These are phyloP conservation scores for Araneus ventricosus DNA, from an alignment of 1,140 invertebrate species.

Conservation along the genomic window DNA sequence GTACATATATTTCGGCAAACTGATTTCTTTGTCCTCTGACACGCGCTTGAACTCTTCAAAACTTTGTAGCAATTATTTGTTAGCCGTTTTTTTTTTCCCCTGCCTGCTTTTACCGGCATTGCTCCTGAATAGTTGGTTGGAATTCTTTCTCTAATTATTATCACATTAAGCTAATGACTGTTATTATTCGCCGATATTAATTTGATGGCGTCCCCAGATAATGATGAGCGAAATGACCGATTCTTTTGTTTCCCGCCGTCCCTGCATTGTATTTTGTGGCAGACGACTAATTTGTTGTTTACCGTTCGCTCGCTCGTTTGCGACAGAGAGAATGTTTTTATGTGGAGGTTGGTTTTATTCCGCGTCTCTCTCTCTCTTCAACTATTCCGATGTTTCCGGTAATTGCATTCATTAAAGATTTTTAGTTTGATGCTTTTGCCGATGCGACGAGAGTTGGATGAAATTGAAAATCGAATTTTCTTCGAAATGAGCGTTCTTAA, in stretches of 20 bases:
- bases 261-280: slow-evolving; percentile 26
- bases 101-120: not conserved
- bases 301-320: slow-evolving; percentile 30
- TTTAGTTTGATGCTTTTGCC: not conserved
- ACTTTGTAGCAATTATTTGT: slow-evolving; percentile 53
- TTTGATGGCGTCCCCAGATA: slow-evolving; percentile 57
- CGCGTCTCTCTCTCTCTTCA: not conserved
- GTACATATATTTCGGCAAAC: not conserved
- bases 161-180: slow-evolving; percentile 70
- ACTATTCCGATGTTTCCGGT: not conserved
- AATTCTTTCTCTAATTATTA: slow-evolving; percentile 67
- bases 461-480: not conserved
- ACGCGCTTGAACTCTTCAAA: slow-evolving; percentile 15
- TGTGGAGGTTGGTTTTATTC: not conserved
- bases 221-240: slow-evolving; percentile 55
- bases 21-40: slow-evolving; percentile 49
- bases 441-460: not conserved
- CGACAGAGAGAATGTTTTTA: not conserved
- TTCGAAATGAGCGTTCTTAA: not conserved
- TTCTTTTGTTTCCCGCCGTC: slow-evolving; percentile 57
- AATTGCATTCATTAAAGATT: slow-evolving; percentile 52
- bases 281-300: slow-evolving; percentile 29
- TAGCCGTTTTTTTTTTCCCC: not conserved
- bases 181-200: slow-evolving; percentile 70
- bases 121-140: slow-evolving; percentile 4